Percentiles rank a stretch among this genome's conserved stretches.
phyloP scores from a whole-genome alignment of 2,888 invertebrate genomes.

The Polydrusus cervinus region DNA sequence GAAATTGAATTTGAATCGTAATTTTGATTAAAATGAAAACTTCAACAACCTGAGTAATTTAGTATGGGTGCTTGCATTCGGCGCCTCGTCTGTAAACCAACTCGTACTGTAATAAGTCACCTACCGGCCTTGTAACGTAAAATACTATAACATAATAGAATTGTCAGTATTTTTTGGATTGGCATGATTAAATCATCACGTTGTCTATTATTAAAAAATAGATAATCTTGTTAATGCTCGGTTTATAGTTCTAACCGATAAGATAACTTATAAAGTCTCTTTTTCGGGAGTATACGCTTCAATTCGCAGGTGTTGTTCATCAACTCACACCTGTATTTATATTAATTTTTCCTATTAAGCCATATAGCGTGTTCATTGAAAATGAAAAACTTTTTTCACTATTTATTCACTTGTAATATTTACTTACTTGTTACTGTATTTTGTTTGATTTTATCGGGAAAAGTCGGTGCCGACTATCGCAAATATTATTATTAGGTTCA shows the following conservation, averaged over 20 bases:
- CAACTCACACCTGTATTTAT: slow-evolving; percentile 26
- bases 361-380: slow-evolving; percentile 3
- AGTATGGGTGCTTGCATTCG: no score
- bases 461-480: slow-evolving; percentile 24
- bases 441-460: slow-evolving; percentile 18
- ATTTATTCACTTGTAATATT: slow-evolving; percentile 60
- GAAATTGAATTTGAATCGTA: no score
- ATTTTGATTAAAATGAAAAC: no score
- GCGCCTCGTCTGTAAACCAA: no score
- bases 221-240: neutral
- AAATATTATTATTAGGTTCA: slow-evolving; percentile 35
- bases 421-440: slow-evolving; percentile 26
- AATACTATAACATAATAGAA: no score
- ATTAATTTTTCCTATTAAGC: slow-evolving; percentile 14
- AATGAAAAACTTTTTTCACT: slow-evolving; percentile 3
- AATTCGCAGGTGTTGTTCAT: slow-evolving; percentile 23
- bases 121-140: no score
- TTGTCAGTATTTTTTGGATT: neutral
- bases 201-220: neutral
- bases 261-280: slow-evolving; percentile 20
- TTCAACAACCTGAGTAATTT: no score
- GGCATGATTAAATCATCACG: neutral
- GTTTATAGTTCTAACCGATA: slow-evolving; percentile 8
- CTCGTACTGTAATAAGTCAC: no score
- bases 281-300: slow-evolving; percentile 8